Conservation (phyloP, 2,113 vertebrate species). For the Muscicapa adusta region DNA sequence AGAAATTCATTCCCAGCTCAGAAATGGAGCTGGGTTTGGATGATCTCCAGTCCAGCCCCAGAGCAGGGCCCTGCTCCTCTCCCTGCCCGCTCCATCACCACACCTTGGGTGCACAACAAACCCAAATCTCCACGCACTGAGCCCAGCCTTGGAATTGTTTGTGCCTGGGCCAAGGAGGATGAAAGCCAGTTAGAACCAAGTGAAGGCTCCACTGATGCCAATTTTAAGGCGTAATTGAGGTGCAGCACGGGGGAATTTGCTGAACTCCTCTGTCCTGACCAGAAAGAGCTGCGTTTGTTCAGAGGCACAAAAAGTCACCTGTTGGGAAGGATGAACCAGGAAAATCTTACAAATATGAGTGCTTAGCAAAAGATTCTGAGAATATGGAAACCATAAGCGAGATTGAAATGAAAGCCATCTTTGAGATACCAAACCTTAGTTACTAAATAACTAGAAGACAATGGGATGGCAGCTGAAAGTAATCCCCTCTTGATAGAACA, state of each 20-base stretch:
- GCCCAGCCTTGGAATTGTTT: not conserved
- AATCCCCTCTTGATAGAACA: too few species aligned
- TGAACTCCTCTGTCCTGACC: not conserved
- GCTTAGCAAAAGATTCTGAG: too few species aligned
- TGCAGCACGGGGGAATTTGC: conserved; percentile 3
- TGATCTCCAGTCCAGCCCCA: not conserved
- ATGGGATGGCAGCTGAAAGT: too few species aligned
- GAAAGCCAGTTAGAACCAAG: conserved; percentile 29
- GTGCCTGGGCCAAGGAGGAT: conserved; percentile 36
- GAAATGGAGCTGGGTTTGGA: not conserved
- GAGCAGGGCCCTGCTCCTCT: not conserved
- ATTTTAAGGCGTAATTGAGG: conserved; percentile 42
- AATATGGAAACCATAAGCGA: too few species aligned
- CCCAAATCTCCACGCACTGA: not conserved
- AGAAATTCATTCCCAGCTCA: not conserved
- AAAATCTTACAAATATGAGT: too few species aligned
- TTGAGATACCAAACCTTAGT: too few species aligned
- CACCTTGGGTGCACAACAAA: not conserved
- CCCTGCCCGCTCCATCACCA: not conserved
- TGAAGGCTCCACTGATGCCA: conserved; percentile 2
- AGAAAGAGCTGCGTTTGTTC: not conserved
- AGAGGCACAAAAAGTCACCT: not conserved
- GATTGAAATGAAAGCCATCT: too few species aligned
- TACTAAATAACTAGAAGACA: too few species aligned
- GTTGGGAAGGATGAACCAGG: too few species aligned